Evolutionary conservation across 37 sponge, comb jelly and placozoan genomes (phyloP).

Genomic region (Beroe forskalii): DNA sequence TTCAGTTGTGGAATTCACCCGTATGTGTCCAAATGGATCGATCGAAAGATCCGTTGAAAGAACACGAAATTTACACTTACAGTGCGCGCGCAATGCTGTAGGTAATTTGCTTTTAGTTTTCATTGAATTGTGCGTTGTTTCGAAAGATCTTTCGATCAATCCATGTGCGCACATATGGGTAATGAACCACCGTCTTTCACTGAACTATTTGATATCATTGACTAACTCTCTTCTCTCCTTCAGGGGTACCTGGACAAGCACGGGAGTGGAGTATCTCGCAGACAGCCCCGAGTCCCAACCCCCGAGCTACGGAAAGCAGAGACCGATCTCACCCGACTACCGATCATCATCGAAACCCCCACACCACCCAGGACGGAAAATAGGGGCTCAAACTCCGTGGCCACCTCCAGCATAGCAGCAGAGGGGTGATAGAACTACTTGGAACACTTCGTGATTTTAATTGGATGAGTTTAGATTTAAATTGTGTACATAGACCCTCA

Average conservation of each 20-base stretch:
- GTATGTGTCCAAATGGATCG: too few relatives aligned
- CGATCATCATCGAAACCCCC: slow-evolving; percentile 55
- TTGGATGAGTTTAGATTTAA: neutral
- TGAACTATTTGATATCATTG: too few relatives aligned
- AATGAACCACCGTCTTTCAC: too few relatives aligned
- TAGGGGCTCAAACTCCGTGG: neutral
- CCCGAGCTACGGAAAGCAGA: slow-evolving; percentile 49
- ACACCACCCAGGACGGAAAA: neutral
- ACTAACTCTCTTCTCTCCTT: neutral
- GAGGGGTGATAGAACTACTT: neutral
- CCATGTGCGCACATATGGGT: too few relatives aligned
- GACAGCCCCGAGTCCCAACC: slow-evolving; percentile 31
- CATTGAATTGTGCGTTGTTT: too few relatives aligned
- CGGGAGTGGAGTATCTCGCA: slow-evolving; percentile 39
- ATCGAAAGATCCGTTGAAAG: too few relatives aligned
- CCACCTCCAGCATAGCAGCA: neutral
- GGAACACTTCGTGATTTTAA: neutral
- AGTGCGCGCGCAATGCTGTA: too few relatives aligned
- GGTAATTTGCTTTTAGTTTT: too few relatives aligned
- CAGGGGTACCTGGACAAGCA: slow-evolving; percentile 58
- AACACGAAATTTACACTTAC: too few relatives aligned
- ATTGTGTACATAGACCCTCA: neutral
- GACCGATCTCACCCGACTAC: slow-evolving; percentile 42
- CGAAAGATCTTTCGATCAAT: too few relatives aligned
- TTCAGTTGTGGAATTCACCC: too few relatives aligned